Conservation (phyloP, 2,113 vertebrate species). For the Thomomys bottae region DNA sequence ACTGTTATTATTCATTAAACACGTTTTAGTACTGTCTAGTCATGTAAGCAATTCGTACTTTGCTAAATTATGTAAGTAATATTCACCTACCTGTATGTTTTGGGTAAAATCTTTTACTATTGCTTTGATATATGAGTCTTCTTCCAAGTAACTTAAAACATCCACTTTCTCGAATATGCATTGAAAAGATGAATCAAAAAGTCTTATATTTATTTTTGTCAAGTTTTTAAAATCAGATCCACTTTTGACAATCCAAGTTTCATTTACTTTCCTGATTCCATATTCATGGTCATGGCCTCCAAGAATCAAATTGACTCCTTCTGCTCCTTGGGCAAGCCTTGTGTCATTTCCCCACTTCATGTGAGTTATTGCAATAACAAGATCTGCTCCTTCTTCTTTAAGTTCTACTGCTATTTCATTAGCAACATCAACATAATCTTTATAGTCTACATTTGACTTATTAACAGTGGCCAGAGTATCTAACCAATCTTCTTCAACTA, state of each 20-base stretch:
- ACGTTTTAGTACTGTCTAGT: not conserved
- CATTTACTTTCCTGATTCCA: slow-evolving; percentile 69
- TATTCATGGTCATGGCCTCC: slow-evolving; percentile 73
- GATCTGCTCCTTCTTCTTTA: slow-evolving; percentile 53
- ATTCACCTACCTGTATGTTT: slow-evolving; percentile 60
- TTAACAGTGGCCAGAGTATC: slow-evolving; percentile 67
- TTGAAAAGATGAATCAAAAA: slow-evolving; percentile 48
- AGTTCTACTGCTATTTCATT: slow-evolving; percentile 64
- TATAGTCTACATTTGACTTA: slow-evolving; percentile 70
- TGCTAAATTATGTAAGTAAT: not conserved
- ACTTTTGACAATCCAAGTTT: slow-evolving; percentile 67
- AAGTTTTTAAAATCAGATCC: slow-evolving; percentile 73
- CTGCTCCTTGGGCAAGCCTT: slow-evolving; percentile 55
- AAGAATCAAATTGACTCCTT: slow-evolving; percentile 59
- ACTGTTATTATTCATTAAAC: not conserved
- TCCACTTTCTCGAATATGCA: slow-evolving; percentile 69
- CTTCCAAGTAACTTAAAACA: slow-evolving; percentile 64
- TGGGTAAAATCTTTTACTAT: slow-evolving; percentile 61
- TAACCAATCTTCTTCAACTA: slow-evolving; percentile 79
- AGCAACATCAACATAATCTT: slow-evolving; percentile 54
- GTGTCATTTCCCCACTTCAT: slow-evolving; percentile 71
- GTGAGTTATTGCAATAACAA: slow-evolving; percentile 69
- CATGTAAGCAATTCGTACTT: not conserved
- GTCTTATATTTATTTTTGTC: slow-evolving; percentile 53
- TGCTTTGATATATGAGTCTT: slow-evolving; percentile 66